Conservation (phyloP, 1,140 invertebrate genomes). For the Anoplophora glabripennis region DNA sequence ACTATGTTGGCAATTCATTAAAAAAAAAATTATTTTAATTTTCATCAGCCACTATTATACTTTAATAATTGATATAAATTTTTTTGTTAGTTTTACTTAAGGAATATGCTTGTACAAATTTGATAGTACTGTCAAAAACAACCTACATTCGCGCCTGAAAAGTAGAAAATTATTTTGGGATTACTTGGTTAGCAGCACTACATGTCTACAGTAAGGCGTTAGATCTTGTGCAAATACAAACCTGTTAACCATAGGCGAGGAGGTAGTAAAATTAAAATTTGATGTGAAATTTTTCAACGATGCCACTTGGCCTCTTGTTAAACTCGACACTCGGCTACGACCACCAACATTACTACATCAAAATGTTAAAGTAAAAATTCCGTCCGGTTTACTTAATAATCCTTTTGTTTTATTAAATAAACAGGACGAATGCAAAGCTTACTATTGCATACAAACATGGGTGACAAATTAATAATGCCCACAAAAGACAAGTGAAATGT, state of each 20-base stretch:
- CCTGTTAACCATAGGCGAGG: constrained; percentile 40
- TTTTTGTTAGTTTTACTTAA: too few relatives aligned
- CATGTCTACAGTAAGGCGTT: not conserved
- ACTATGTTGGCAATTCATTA: too few relatives aligned
- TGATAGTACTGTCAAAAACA: not conserved
- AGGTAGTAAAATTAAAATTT: constrained; percentile 54
- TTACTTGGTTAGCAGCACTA: not conserved
- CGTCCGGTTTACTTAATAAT: not conserved
- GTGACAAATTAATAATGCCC: not conserved
- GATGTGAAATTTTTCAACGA: constrained; percentile 54
- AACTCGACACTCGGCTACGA: constrained; percentile 56
- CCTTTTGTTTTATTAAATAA: not conserved
- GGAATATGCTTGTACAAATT: too few relatives aligned
- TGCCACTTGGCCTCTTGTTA: constrained; percentile 56
- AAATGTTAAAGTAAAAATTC: constrained; percentile 25
- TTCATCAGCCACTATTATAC: too few relatives aligned
- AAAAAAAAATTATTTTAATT: too few relatives aligned
- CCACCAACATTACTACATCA: constrained; percentile 41
- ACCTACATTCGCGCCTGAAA: not conserved
- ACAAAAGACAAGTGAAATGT: not conserved
- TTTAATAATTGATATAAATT: too few relatives aligned
- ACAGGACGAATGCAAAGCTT: too few relatives aligned
- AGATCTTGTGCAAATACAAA: constrained; percentile 29
- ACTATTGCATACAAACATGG: not conserved
- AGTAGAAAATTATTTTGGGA: constrained; percentile 3